These are phyloP conservation scores for Nymphalis polychloros DNA, from an alignment of 2,888 invertebrate genomes.

Conservation along the genomic window DNA sequence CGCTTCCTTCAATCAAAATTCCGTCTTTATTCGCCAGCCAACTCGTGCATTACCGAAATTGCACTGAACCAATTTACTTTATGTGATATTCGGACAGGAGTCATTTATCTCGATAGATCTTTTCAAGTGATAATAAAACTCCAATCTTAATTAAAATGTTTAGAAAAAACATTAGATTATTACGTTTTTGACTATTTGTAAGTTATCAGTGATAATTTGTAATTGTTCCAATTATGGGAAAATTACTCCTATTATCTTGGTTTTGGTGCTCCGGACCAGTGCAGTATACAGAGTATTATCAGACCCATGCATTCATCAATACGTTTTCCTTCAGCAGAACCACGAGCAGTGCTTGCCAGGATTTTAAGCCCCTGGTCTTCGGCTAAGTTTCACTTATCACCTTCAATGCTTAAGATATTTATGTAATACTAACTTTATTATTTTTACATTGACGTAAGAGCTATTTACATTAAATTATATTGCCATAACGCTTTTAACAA, in stretches of 20 bases:
- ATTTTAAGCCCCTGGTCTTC: too few species aligned
- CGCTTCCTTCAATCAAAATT: constrained; percentile 65
- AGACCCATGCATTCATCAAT: too few species aligned
- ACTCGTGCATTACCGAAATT: constrained; percentile 76
- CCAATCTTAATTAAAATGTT: constrained; percentile 26
- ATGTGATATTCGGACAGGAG: constrained; percentile 58
- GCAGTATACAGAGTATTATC: too few species aligned
- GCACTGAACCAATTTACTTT: constrained; percentile 74
- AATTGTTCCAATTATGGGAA: too few species aligned
- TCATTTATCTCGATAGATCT: constrained; percentile 56
- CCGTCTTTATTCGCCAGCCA: constrained; percentile 60
- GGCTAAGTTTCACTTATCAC: too few species aligned
- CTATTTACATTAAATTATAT: not conserved
- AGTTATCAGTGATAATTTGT: too few species aligned
- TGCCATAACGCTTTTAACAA: constrained; percentile 13
- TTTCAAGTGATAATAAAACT: constrained; percentile 41
- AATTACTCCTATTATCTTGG: too few species aligned
- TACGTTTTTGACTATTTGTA: not conserved
- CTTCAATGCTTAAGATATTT: not conserved
- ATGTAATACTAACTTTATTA: not conserved
- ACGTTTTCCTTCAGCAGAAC: too few species aligned
- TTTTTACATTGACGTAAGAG: not conserved
- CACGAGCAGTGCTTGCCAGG: too few species aligned
- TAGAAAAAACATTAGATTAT: not conserved
- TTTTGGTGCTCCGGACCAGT: too few species aligned